Base-by-base conservation (phyloP, 2,888 invertebrate genomes). In the Stegana nigrithorax region DNA sequence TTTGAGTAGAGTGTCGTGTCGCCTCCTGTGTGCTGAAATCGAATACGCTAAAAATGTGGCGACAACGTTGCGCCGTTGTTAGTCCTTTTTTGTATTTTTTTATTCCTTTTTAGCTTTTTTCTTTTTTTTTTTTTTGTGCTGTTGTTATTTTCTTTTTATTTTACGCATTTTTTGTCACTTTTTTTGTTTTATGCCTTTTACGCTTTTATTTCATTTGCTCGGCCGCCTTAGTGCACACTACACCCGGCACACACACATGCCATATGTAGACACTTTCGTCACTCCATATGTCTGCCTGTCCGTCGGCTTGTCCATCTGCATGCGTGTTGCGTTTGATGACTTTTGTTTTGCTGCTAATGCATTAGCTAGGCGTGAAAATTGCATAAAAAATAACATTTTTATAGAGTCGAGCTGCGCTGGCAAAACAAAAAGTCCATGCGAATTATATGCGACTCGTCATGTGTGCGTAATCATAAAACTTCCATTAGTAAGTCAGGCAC, bases 401-500 rank as follows among this genome's bases (percentile, higher is more conserved):
- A 10, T 29, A 29, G n/a, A n/a, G n/a, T n/a, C n/a, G n/a, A n/a
- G 29, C 29, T 29, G 10, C 10, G 6, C 6, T 7, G 6, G 29
- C 10, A 29, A 29, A 29, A 29, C n/a, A 39, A 36, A 36, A 8
- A 5, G 17, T 14, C 39, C n/a, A 39, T 17, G 5, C n/a, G 14
- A 39, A 39, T 10, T 2, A 39, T 17, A 39, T 39, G 6, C 14
- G n/a, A n/a, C n/a, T n/a, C n/a, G n/a, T n/a, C n/a, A n/a, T n/a
- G n/a, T n/a, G n/a, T n/a, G n/a, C n/a, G n/a, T n/a, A n/a, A n/a
- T 47, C 36, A 55, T 55, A 55, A 55, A 55, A 55, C 32, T 55
- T 55, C 53, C 53, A 55, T 55, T 55, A 55, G 53, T 25, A 14
- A n/a, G 36, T 14, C 12, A 36, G 10, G 10, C 12, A 36, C 10